Evolutionary conservation across 1,140 invertebrate genomes (phyloP), one percentile per base, ranked within the genome.

Genomic region (Galendromus occidentalis): DNA sequence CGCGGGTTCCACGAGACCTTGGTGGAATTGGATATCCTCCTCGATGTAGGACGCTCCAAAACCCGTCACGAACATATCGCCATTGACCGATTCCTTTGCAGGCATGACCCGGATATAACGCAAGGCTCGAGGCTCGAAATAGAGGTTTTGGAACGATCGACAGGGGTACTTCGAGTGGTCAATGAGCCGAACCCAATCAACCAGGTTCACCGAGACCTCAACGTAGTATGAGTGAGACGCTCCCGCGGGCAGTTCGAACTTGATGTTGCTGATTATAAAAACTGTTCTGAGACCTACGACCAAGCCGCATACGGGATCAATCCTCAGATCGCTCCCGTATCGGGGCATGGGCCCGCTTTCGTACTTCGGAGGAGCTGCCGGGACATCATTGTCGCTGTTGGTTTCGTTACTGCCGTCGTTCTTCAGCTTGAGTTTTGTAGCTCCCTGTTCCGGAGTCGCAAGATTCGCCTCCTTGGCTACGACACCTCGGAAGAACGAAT

Each of bases 191-290:
- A 88, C 82, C 91, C 94, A 98, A 75, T 95, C 87, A 75, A 88
- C 87, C 75, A 91, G 85, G 81, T 98, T 89, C 78, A 95, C 88
- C 0, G 91, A 96, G 14, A 95, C 87, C 76, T 98, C 92, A 67
- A 98, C 84, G 72, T 85, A 96, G 76, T 98, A 98, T 0, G 90
- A 93, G 78, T 97, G 97, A 1, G 91, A 91, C 67, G 14, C 17
- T 4, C 84, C 81, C 76, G 97, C 93, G 70, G 84, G 96, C 0
- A 98, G 78, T 59, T 96, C 78, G 80, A 98, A 83, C 70, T 84
- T 83, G 51, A 97, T 82, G 72, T 93, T 86, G 80, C 98, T 98
- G 69, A 98, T 83, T 72, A 97, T 95, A 73, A 83, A 88, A 65
- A 86, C 85, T 45, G 82, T 83, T 63, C 85, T 86, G 14, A 98